phyloP scores from a whole-genome alignment of 2,113 vertebrate species.

The Takifugu bimaculatus region DNA sequence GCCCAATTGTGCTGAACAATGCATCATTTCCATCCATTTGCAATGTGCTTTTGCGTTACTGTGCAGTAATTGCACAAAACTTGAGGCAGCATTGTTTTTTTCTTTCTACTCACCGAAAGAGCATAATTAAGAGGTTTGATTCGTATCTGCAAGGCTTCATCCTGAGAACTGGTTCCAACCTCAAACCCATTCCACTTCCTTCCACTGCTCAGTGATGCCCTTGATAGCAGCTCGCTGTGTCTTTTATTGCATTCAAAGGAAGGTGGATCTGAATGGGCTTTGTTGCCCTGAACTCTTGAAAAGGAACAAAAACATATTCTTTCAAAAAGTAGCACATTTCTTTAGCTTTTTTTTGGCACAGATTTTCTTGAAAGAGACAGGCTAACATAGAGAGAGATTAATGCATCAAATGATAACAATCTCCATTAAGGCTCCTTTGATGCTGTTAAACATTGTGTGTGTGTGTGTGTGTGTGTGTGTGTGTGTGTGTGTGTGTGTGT shows the following conservation, averaged over 20 bases:
- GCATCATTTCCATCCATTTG: conserved; percentile 7
- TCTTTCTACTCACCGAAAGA: conserved; percentile 1
- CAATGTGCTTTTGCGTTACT: conserved; percentile 35
- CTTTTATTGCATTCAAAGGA: conserved; percentile 25
- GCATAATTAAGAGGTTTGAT: conserved; percentile 23
- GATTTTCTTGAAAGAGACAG: conserved; percentile 27
- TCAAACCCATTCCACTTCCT: conserved; percentile 37
- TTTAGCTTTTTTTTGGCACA: conserved; percentile 1
- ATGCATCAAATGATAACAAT: conserved; percentile 61
- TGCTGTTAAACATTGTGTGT: conserved; percentile 50
- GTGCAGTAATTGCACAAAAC: conserved; percentile 18
- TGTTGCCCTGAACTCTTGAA: conserved; percentile 13
- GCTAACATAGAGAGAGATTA: conserved; percentile 45
- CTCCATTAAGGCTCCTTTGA: conserved; percentile 55
- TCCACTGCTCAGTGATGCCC: conserved; percentile 8
- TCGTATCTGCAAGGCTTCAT: conserved; percentile 34
- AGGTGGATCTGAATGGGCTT: conserved; percentile 38
- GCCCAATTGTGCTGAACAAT: neutral
- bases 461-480: conserved; percentile 1
- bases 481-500: conserved; percentile 1
- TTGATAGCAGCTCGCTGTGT: conserved; percentile 17
- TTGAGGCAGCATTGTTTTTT: neutral
- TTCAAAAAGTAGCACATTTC: too few relatives aligned
- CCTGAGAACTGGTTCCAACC: conserved; percentile 32
- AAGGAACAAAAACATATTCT: too few relatives aligned